Percentiles rank a stretch among this genome's conserved stretches.
These are phyloP conservation scores for Corythaeola cristata DNA, from an alignment of 2,113 vertebrate genomes.

Conservation along the genomic window DNA sequence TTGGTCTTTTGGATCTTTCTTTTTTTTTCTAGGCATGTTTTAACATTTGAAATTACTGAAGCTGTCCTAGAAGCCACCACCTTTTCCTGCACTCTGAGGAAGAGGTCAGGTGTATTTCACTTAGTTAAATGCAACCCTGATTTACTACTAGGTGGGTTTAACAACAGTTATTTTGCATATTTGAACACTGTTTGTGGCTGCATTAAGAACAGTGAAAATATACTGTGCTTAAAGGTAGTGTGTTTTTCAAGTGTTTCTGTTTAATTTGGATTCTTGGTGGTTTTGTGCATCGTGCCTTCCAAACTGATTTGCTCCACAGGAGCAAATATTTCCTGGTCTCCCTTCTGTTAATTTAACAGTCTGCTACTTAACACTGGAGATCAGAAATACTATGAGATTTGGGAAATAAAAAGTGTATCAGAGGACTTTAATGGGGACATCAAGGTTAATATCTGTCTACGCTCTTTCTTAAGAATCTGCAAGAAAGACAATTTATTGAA, in stretches of 20 bases:
- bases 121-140: background rate
- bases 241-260: background rate
- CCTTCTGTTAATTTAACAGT: slow-evolving; percentile 39
- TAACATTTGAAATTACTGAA: background rate
- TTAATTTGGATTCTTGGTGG: background rate
- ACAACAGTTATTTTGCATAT: background rate
- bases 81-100: background rate
- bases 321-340: background rate
- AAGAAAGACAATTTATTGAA: slow-evolving; percentile 39
- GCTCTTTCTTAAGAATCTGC: slow-evolving; percentile 14
- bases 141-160: background rate
- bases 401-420: slow-evolving; percentile 44
- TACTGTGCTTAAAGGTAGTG: background rate
- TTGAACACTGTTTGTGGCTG: background rate
- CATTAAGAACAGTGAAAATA: background rate
- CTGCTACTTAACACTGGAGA: slow-evolving; percentile 31
- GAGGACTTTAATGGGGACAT: slow-evolving; percentile 48
- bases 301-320: slow-evolving; percentile 10
- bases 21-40: background rate
- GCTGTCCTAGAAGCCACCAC: background rate
- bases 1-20: background rate
- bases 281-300: background rate
- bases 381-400: slow-evolving; percentile 12
- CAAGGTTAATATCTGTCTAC: slow-evolving; percentile 44
- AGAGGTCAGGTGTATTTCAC: background rate